phyloP scores from a whole-genome alignment of 2,797 vertebrate species.

The Amphiprion clarkii region DNA sequence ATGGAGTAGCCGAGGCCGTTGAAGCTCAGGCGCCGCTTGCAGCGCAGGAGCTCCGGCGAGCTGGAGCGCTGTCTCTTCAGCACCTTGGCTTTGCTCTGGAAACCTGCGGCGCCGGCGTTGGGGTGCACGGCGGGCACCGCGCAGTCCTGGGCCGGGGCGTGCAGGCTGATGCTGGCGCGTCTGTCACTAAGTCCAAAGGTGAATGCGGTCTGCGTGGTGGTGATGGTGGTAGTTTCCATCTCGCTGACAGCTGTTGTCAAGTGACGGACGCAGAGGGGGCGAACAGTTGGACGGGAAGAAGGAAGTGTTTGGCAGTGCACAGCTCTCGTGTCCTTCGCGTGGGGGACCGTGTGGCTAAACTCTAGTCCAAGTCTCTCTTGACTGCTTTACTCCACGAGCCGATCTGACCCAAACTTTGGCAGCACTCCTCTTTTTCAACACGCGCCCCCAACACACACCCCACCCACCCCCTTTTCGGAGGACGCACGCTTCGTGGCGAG shows the following conservation, averaged over 20 bases:
- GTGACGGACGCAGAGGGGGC: conserved; percentile 52
- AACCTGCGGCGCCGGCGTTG: conserved; percentile 38
- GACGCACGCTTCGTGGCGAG: conserved; percentile 86
- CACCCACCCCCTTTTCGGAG: conserved; percentile 76
- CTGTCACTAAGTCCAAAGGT: conserved; percentile 80
- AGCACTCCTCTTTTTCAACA: conserved; percentile 91
- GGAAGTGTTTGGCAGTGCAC: conserved; percentile 72
- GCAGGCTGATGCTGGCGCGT: conserved; percentile 73
- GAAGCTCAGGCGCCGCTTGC: conserved; percentile 90
- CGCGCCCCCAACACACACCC: conserved; percentile 85
- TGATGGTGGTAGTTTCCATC: conserved; percentile 82
- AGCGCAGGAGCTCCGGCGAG: conserved; percentile 93
- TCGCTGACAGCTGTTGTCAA: conserved; percentile 52
- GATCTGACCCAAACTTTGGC: conserved; percentile 89
- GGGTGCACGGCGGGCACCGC: conserved; percentile 49
- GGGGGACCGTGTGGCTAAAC: conserved; percentile 84
- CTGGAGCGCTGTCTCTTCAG: conserved; percentile 89
- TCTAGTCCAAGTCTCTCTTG: conserved; percentile 83
- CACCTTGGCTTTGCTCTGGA: conserved; percentile 83
- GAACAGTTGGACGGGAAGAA: conserved; percentile 31
- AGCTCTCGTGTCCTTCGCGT: conserved; percentile 89
- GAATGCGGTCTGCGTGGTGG: conserved; percentile 80
- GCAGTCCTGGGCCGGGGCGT: conserved; percentile 79
- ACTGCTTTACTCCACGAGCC: conserved; percentile 83
- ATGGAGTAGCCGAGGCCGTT: conserved; percentile 85